phyloP scores from a whole-genome alignment of 2,888 invertebrate species.

The Lochmaea crataegi region DNA sequence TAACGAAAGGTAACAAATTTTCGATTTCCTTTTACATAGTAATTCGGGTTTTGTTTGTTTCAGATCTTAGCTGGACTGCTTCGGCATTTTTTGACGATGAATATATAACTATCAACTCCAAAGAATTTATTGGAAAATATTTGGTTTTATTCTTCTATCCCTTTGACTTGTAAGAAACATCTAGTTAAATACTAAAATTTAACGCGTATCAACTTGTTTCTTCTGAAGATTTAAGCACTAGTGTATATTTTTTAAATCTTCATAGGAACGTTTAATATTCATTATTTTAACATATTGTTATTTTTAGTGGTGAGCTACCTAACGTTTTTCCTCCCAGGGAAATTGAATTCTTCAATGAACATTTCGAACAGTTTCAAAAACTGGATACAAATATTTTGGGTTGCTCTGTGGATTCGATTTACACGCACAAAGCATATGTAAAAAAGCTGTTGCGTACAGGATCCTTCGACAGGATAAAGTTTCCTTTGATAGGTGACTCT shows the following conservation, averaged over 20 bases:
- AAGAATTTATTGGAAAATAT: too few relatives aligned
- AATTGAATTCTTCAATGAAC: not conserved
- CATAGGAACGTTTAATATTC: not conserved
- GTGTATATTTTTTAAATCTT: not conserved
- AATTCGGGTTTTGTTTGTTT: too few relatives aligned
- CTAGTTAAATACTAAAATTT: too few relatives aligned
- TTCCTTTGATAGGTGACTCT: not conserved
- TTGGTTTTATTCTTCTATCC: too few relatives aligned
- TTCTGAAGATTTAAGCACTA: too few relatives aligned
- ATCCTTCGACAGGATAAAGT: not conserved
- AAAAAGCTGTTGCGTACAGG: not conserved
- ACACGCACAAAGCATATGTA: not conserved
- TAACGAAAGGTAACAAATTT: too few relatives aligned
- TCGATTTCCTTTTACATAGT: too few relatives aligned
- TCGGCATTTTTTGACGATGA: too few relatives aligned
- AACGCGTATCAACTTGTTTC: too few relatives aligned
- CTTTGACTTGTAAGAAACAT: too few relatives aligned
- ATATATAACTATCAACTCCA: too few relatives aligned
- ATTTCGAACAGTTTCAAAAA: constrained; percentile 9
- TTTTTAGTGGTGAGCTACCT: not conserved
- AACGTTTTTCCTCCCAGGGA: not conserved
- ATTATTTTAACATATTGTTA: not conserved
- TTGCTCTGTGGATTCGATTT: constrained; percentile 6
- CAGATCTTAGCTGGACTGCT: too few relatives aligned
- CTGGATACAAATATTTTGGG: not conserved